Evolutionary conservation across 1,140 invertebrate species (phyloP).

Genomic region (Drosophila ananassae): DNA sequence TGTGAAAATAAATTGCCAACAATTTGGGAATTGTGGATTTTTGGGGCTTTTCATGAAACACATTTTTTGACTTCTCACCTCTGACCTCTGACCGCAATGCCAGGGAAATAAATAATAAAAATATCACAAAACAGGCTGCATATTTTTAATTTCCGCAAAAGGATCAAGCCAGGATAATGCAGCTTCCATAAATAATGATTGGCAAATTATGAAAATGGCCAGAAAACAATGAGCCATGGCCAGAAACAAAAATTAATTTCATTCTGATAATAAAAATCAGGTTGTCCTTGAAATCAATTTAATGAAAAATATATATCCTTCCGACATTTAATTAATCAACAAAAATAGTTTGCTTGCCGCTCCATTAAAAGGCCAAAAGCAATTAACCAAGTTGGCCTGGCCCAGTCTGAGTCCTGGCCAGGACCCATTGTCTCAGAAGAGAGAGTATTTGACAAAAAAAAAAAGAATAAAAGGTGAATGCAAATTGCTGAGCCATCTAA

Average conservation of each 20-base stretch:
- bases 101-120: constrained; percentile 59
- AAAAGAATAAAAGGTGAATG: constrained; percentile 27
- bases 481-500: constrained; percentile 72
- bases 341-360: constrained; percentile 26
- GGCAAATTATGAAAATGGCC: constrained; percentile 54
- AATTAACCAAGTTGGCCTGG: constrained; percentile 4
- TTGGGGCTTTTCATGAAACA: constrained; percentile 34
- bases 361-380: constrained; percentile 31
- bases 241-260: constrained; percentile 19
- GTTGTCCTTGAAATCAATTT: background rate
- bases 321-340: constrained; percentile 23
- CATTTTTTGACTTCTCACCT: constrained; percentile 8
- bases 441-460: too few species aligned
- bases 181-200: constrained; percentile 63
- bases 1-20: constrained; percentile 31
- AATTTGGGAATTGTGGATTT: constrained; percentile 43
- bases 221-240: constrained; percentile 21
- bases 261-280: constrained; percentile 4
- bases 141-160: constrained; percentile 71
- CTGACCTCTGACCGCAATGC: constrained; percentile 38
- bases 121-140: constrained; percentile 24
- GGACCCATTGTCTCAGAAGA: too few species aligned
- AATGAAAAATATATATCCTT: too few species aligned
- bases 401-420: too few species aligned
- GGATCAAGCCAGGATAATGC: constrained; percentile 52